Evolutionary conservation across 1,140 invertebrate genomes (phyloP).

Genomic region (Branchinecta lindahli): DNA sequence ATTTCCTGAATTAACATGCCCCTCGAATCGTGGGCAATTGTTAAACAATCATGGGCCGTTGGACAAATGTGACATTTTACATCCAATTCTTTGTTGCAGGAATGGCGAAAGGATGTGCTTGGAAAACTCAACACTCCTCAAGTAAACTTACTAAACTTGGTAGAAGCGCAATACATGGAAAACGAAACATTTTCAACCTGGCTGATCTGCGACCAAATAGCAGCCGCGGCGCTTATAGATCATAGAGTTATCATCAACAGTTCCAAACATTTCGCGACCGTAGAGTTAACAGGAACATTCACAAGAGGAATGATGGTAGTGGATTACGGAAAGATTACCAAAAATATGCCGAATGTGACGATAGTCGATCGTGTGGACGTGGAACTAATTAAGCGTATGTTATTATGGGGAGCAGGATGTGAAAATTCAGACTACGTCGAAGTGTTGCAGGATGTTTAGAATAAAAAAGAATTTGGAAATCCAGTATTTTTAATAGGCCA

Average conservation of each 20-base stretch:
- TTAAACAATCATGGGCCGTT: too few relatives aligned
- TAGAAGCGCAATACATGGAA: constrained; percentile 34
- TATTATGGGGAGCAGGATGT: constrained; percentile 25
- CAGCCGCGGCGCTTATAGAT: constrained; percentile 36
- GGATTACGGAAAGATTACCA: constrained; percentile 35
- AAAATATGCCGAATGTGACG: constrained; percentile 32
- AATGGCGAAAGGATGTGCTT: constrained; percentile 39
- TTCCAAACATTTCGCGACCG: constrained; percentile 34
- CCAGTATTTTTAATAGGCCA: too few relatives aligned
- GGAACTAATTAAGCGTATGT: constrained; percentile 34
- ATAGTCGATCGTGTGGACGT: constrained; percentile 38
- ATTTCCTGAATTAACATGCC: too few relatives aligned
- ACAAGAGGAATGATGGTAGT: constrained; percentile 44
- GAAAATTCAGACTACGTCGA: background rate
- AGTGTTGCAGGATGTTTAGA: too few relatives aligned
- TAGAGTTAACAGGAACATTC: constrained; percentile 38
- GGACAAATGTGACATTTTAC: too few relatives aligned
- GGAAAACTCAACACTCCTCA: constrained; percentile 31
- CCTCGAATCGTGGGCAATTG: too few relatives aligned
- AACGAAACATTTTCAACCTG: constrained; percentile 29
- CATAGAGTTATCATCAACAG: constrained; percentile 26
- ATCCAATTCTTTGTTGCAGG: constrained; percentile 34
- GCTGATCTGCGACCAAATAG: constrained; percentile 40
- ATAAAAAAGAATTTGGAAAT: too few relatives aligned
- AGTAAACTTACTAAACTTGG: constrained; percentile 37